Conservation (phyloP, 2,113 vertebrate genomes). For the Apteryx mantelli region DNA sequence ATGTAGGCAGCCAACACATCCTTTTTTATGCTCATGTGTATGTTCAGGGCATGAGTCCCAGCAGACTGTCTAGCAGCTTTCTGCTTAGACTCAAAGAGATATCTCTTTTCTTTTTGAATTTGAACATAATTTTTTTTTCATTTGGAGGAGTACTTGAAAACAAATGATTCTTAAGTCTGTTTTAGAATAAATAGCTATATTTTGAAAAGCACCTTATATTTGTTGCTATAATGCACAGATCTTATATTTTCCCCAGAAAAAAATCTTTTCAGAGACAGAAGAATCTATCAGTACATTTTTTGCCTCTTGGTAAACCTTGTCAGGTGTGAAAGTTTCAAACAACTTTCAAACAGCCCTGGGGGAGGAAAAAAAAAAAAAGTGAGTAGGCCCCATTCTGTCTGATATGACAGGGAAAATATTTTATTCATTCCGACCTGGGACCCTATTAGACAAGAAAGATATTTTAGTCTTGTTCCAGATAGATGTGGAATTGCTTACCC, state of each 20-base stretch:
- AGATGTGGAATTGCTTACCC: background rate
- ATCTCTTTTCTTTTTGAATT: background rate
- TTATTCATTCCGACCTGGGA: background rate
- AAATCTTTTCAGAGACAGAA: background rate
- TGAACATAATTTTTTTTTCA: background rate
- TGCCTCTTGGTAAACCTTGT: background rate
- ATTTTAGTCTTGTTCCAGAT: background rate
- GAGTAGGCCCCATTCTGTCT: background rate
- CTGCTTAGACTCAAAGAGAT: background rate
- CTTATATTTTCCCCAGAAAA: background rate
- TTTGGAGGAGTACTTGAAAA: background rate
- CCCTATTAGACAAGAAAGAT: background rate
- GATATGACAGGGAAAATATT: background rate
- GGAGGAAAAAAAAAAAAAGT: background rate
- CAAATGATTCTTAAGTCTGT: background rate
- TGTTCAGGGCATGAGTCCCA: constrained; percentile 11
- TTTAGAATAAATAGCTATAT: background rate
- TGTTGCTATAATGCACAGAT: background rate
- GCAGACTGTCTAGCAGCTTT: constrained; percentile 15
- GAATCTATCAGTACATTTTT: background rate
- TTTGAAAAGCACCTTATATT: background rate
- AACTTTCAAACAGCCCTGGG: background rate
- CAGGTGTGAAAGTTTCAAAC: background rate
- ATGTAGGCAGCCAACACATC: constrained; percentile 33
- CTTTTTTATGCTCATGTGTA: constrained; percentile 15